Evolutionary conservation across 2,888 invertebrate genomes (phyloP).

Genomic region (Yponomeuta malinellus): DNA sequence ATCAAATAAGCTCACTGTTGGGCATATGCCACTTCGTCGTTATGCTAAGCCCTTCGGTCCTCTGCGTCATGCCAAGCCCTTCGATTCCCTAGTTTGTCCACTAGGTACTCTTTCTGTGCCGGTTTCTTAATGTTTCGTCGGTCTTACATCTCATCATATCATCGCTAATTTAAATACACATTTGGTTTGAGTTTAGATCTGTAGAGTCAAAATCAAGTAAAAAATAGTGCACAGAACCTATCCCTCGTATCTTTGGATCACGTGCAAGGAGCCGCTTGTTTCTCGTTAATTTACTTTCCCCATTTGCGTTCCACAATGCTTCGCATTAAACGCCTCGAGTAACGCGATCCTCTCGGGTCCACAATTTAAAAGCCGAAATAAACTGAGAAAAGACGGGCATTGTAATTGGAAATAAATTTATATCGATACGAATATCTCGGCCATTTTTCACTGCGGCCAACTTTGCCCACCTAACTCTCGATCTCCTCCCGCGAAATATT

Average conservation of each 20-base stretch:
- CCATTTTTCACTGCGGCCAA: slow-evolving; percentile 33
- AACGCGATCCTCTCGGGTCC: slow-evolving; percentile 10
- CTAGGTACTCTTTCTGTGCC: too few relatives aligned
- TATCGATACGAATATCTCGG: slow-evolving; percentile 61
- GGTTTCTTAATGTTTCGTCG: too few relatives aligned
- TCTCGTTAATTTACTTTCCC: neutral
- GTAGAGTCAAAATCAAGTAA: too few relatives aligned
- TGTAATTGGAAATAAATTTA: slow-evolving; percentile 67
- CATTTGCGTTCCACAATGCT: slow-evolving; percentile 10
- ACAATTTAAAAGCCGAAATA: slow-evolving; percentile 33
- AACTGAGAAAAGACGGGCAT: slow-evolving; percentile 44
- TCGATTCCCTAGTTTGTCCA: too few relatives aligned
- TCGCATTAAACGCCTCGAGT: slow-evolving; percentile 5
- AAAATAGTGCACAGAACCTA: neutral
- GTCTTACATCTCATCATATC: too few relatives aligned
- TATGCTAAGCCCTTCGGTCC: too few relatives aligned
- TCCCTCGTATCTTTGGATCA: neutral
- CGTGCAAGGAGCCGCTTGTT: neutral
- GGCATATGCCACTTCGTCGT: too few relatives aligned
- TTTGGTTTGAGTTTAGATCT: too few relatives aligned
- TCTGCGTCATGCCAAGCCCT: too few relatives aligned
- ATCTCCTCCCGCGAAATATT: neutral
- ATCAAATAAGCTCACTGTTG: too few relatives aligned
- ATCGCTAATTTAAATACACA: too few relatives aligned
- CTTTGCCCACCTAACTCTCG: neutral